Evolutionary conservation across 2,888 invertebrate genomes (phyloP).

Genomic region (Acleris literana): DNA sequence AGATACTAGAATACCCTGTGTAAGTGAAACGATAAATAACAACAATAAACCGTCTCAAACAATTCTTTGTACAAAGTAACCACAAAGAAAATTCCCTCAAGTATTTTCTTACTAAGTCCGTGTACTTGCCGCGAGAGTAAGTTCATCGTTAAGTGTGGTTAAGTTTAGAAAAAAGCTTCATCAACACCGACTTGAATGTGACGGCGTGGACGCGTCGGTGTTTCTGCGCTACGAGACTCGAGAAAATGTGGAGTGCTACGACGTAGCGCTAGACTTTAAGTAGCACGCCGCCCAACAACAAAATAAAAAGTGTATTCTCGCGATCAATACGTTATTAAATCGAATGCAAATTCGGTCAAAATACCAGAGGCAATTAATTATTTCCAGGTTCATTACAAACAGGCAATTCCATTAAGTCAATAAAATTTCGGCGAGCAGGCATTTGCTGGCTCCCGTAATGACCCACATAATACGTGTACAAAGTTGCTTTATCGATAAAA

Average conservation of each 20-base stretch:
- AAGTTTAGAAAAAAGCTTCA: slow-evolving; percentile 14
- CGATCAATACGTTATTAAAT: not conserved
- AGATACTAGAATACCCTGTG: slow-evolving; percentile 24
- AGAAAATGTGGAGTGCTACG: slow-evolving; percentile 20
- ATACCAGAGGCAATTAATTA: not conserved
- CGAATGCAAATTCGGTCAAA: not conserved
- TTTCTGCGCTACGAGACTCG: slow-evolving; percentile 11
- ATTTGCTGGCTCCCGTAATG: slow-evolving; percentile 24
- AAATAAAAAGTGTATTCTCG: not conserved
- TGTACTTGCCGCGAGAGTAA: slow-evolving; percentile 7
- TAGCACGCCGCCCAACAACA: not conserved
- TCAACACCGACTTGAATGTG: slow-evolving; percentile 5
- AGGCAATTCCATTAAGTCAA: slow-evolving; percentile 12
- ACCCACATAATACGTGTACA: slow-evolving; percentile 37
- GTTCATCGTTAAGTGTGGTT: slow-evolving; percentile 11
- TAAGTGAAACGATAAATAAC: slow-evolving; percentile 30
- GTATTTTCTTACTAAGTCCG: slow-evolving; percentile 6
- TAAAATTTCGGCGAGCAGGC: slow-evolving; percentile 8
- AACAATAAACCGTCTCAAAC: slow-evolving; percentile 7
- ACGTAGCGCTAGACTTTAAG: slow-evolving; percentile 15
- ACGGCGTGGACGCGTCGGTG: slow-evolving; percentile 1
- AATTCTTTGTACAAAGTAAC: not conserved
- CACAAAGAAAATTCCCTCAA: not conserved
- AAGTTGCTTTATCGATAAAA: slow-evolving; percentile 49
- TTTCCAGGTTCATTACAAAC: not conserved